Base-by-base conservation (phyloP, 2,888 invertebrate genomes). In the Macrosiphum euphorbiae region DNA sequence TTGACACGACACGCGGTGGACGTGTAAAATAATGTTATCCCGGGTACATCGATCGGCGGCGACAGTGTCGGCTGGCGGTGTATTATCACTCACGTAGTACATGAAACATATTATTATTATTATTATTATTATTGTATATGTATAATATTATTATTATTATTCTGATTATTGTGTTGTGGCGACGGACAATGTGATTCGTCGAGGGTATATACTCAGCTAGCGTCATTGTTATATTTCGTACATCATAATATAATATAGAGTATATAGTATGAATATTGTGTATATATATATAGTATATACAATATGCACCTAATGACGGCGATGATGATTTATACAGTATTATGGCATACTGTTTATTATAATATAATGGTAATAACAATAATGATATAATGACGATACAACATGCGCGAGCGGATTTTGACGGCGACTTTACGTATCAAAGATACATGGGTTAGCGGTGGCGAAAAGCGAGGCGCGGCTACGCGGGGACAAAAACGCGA, bases 381-480 rank as follows among this genome's bases (percentile, higher is more conserved):
- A 26, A 26, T 26, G 5, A 26, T 58, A 35, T 35, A 35, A 78
- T 20, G 20, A 78, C 50, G 50, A 41, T 26, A 44, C 26, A 26
- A 44, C 4, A 85, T 85, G 44, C 85, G 85, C 26, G 85, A 85
- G 28, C 13, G 52, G 20, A 91, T 91, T 84, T 84, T 20, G 52
- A 78, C 90, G 28, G 67, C 44, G 78, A 90, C 78, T 90, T 90
- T 67, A 41, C 52, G 44, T 44, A 44, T 28, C 84, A 52, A 50
- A 26, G 28, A n/a, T 13, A 8, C n/a, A 1, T 20, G 44, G 11
- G 61, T 16, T 4, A n/a, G 47, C 47, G 67, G 67, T 20, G 88
- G 89, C 7, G 16, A 55, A 41, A 55, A 26, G 52, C 24, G 52
- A 28, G 52, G 88, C 20, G 41, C 13, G 13, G 88, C n/a, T 35